Base-by-base conservation (phyloP, 1,140 invertebrate species). In the Philopotamus ludificatus region DNA sequence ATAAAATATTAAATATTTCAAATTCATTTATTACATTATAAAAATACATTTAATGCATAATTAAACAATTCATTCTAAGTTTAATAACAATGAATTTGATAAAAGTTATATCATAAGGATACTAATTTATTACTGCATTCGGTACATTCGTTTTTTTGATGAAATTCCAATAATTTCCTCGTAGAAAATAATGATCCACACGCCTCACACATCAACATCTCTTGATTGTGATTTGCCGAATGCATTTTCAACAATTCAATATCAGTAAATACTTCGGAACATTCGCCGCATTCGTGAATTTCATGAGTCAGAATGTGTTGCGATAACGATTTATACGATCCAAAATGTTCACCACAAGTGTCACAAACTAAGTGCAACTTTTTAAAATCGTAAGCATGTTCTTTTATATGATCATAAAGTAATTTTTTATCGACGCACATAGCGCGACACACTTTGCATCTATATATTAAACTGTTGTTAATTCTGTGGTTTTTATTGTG, bases 141-240 rank as follows among this genome's bases (percentile, higher is more conserved):
- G n/a, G n/a, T n/a, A n/a, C n/a, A n/a, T n/a, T n/a, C n/a, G n/a
- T n/a, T n/a, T n/a, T n/a, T n/a, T n/a, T n/a, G n/a, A n/a, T n/a
- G n/a, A n/a, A n/a, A n/a, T n/a, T n/a, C n/a, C n/a, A n/a, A n/a
- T n/a, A n/a, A n/a, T n/a, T n/a, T n/a, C n/a, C n/a, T n/a, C n/a
- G n/a, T 61, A 7, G 55, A 28, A 53, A 65, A 50, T n/a, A 42
- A 62, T 25, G 53, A 15, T 15, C 67, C 67, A 34, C 67, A 69
- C 8, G 66, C 18, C 58, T 69, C 67, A 58, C 67, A 69, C n/a
- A 69, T 63, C 59, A 62, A 42, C n/a, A 26, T 66, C 3, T 55
- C 58, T 1, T 44, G 21, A 49, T 66, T 44, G 18, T 69, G 67
- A 22, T 16, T 58, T 18, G 23, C 25, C 16, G 51, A 20, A 49